phyloP scores from a whole-genome alignment of 2,888 invertebrate genomes.

The Philereme vetulata region DNA sequence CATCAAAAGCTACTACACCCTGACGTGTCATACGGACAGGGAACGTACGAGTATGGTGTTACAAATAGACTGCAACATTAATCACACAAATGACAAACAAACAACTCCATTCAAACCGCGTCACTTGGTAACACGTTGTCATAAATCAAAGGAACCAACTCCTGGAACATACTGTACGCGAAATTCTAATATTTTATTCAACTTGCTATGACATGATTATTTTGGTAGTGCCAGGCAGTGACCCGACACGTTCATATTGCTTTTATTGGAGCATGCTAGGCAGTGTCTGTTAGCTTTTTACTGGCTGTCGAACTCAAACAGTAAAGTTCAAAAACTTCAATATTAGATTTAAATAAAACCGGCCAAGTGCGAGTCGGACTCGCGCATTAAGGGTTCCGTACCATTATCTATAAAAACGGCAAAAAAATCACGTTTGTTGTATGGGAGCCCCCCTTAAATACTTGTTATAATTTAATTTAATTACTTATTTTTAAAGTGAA shows the following conservation, averaged over 20 bases:
- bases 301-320: slow-evolving; percentile 7
- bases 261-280: slow-evolving; percentile 22
- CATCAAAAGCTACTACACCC: slow-evolving; percentile 35
- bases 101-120: slow-evolving; percentile 57
- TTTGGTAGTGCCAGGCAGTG: slow-evolving; percentile 51
- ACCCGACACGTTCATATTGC: slow-evolving; percentile 33
- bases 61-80: slow-evolving; percentile 48
- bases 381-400: no score
- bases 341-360: no score
- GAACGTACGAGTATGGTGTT: slow-evolving; percentile 26
- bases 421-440: no score
- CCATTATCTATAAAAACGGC: no score
- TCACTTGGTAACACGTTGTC: slow-evolving; percentile 49
- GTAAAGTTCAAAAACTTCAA: neutral
- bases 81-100: slow-evolving; percentile 64
- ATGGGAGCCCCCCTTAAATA: no score
- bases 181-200: slow-evolving; percentile 60
- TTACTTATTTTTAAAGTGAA: no score
- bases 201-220: slow-evolving; percentile 41
- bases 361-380: no score
- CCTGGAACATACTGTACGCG: slow-evolving; percentile 33
- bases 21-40: slow-evolving; percentile 18
- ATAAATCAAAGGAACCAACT: slow-evolving; percentile 55
- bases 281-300: slow-evolving; percentile 1
- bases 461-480: no score